Evolutionary conservation across 1,140 invertebrate species (phyloP), one percentile per base, ranked within the genome.

Genomic region (Phocides pigmalion): DNA sequence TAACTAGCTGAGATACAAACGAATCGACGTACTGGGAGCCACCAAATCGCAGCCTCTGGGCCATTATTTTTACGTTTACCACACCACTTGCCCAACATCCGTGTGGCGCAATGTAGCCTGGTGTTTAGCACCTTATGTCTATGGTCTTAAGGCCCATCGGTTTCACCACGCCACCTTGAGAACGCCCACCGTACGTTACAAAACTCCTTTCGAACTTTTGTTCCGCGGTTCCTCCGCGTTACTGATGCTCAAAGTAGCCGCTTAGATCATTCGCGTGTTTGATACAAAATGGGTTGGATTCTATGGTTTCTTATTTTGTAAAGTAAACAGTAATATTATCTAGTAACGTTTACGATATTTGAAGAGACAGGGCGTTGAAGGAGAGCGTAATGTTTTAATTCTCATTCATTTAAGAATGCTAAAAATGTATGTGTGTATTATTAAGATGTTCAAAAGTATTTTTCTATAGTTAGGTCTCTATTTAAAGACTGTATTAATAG

Each of bases 41-140:
- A 19, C 19, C n/a, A 19, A 47, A 22, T n/a, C n/a, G 37, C 37
- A 54, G 51, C 16, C 50, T 56, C 37, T 59, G 53, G 39, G 59
- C 44, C 70, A 61, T 50, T 54, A 56, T 72, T 74, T 68, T 74
- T 70, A 66, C 72, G 50, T 65, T 74, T 68, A 63, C 72, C 50
- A 65, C 68, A 74, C 53, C 49, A 62, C 62, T 74, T 74, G 72
- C 66, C 47, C 64, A 76, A 76, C 53, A 74, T 76, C 74, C 74
- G 68, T 42, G 63, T 76, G 71, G 66, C 53, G 74, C 46, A 74
- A 76, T 54, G 12, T n/a, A n/a, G n/a, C n/a, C 59, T 53, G 47
- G 20, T 47, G 41, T 61, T 59, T 41, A 41, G 59, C 20, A 51
- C 66, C 37, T 49, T 72, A 72, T 65, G 39, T 11, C 39, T 46